Conservation (phyloP, 2,797 vertebrate species). For the Streptopelia turtur region DNA sequence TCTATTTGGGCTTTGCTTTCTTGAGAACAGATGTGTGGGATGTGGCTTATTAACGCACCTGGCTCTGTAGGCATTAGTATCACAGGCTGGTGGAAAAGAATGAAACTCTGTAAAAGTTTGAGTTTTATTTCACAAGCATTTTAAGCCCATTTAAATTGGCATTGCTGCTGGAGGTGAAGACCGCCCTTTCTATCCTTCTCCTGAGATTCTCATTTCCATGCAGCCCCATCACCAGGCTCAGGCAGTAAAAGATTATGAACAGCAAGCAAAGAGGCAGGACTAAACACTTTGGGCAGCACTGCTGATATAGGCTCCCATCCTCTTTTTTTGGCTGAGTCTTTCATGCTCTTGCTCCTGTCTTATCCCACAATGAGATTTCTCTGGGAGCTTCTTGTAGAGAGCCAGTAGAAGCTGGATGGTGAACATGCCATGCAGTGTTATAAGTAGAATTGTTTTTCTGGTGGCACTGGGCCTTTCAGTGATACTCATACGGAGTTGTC, state of each 20-base stretch:
- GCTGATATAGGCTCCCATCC: background rate
- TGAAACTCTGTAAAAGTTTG: background rate
- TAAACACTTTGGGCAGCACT: background rate
- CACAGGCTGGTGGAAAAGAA: background rate
- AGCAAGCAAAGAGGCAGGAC: background rate
- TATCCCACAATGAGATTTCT: fast-evolving
- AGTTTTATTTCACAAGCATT: background rate
- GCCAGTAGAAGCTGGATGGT: background rate
- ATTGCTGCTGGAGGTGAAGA: background rate
- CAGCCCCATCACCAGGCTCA: background rate
- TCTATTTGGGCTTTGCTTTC: background rate
- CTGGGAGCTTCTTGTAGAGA: background rate
- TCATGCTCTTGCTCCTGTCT: background rate
- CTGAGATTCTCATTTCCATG: background rate
- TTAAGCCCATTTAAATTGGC: background rate
- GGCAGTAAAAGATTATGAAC: background rate
- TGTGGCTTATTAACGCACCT: background rate
- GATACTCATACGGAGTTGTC: background rate
- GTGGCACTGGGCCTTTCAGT: background rate
- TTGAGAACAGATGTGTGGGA: background rate
- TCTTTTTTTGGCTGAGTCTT: background rate
- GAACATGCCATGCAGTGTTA: background rate
- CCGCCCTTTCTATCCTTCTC: background rate
- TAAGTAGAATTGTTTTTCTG: background rate
- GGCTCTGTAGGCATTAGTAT: background rate